Evolutionary conservation across 92 coral and sea anemone genomes (phyloP).

Genomic region (Epizoanthus ramosus): DNA sequence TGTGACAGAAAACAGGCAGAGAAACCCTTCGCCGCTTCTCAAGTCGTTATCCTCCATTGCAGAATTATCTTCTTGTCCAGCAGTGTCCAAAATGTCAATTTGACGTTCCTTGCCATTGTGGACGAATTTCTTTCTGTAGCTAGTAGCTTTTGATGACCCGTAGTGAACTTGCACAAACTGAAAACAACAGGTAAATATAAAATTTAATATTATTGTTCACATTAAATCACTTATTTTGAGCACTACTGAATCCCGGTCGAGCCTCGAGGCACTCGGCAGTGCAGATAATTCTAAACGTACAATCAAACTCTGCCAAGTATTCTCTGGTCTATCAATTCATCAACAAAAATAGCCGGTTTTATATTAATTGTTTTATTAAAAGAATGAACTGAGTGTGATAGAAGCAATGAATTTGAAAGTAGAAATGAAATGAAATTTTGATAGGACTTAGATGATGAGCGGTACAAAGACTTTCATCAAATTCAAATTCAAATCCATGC

Average conservation of each 20-base stretch:
- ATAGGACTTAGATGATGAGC: background rate
- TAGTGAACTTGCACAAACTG: slow-evolving; percentile 98
- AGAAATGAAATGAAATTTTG: background rate
- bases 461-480: background rate
- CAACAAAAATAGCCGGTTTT: no score
- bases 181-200: slow-evolving; percentile 6
- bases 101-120: slow-evolving; percentile 97
- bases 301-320: no score
- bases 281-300: no score
- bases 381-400: background rate
- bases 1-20: slow-evolving; percentile 96
- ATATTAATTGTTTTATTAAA: background rate
- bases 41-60: slow-evolving; percentile 99
- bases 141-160: slow-evolving; percentile 97
- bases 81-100: slow-evolving; percentile 97
- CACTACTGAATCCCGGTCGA: no score
- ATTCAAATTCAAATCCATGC: background rate
- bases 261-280: no score
- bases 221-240: no score
- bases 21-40: slow-evolving; percentile 98
- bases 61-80: slow-evolving; percentile 99
- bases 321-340: no score
- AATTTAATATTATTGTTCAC: background rate
- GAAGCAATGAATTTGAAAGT: background rate
- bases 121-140: slow-evolving; percentile 94